These are phyloP conservation scores for Oconnorella tubifera DNA, from an alignment of 2,888 invertebrate species.

Conservation along the genomic window DNA sequence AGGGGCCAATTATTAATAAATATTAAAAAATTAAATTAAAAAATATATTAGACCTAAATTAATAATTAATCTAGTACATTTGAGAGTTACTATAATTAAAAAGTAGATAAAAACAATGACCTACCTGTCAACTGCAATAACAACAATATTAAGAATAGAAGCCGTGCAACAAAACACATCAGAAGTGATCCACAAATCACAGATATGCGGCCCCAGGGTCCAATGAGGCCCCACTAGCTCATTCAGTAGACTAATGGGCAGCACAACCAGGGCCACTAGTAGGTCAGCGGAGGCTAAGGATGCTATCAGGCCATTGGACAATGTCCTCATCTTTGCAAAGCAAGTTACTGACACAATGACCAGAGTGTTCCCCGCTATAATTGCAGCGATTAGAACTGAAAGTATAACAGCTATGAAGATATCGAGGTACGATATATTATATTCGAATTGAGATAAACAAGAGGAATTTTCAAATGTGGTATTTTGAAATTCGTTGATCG, in stretches of 20 bases:
- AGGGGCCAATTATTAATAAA: too few relatives aligned
- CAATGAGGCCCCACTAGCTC: slow-evolving; percentile 22
- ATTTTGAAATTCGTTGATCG: too few relatives aligned
- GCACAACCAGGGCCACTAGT: slow-evolving; percentile 51
- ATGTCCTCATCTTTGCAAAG: slow-evolving; percentile 54
- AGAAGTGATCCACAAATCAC: slow-evolving; percentile 39
- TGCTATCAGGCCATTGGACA: slow-evolving; percentile 54
- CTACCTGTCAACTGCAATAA: slow-evolving; percentile 47
- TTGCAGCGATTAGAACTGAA: slow-evolving; percentile 29
- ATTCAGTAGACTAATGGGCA: slow-evolving; percentile 52
- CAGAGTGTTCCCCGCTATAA: slow-evolving; percentile 49
- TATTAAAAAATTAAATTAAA: too few relatives aligned
- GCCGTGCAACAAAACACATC: slow-evolving; percentile 45
- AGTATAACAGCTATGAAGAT: slow-evolving; percentile 14
- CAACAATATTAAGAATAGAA: slow-evolving; percentile 38
- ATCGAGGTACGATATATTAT: too few relatives aligned
- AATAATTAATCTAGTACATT: too few relatives aligned
- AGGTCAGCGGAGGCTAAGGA: slow-evolving; percentile 54
- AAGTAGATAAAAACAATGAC: neutral
- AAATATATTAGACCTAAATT: too few relatives aligned
- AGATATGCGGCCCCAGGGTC: slow-evolving; percentile 21
- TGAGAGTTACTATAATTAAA: too few relatives aligned
- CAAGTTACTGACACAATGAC: slow-evolving; percentile 52
- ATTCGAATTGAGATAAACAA: too few relatives aligned
- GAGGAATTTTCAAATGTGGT: too few relatives aligned